Evolutionary conservation across 2,797 vertebrate genomes (phyloP), one percentile per base, ranked within the genome.

Genomic region (Tokudaia tokunoshimensis): DNA sequence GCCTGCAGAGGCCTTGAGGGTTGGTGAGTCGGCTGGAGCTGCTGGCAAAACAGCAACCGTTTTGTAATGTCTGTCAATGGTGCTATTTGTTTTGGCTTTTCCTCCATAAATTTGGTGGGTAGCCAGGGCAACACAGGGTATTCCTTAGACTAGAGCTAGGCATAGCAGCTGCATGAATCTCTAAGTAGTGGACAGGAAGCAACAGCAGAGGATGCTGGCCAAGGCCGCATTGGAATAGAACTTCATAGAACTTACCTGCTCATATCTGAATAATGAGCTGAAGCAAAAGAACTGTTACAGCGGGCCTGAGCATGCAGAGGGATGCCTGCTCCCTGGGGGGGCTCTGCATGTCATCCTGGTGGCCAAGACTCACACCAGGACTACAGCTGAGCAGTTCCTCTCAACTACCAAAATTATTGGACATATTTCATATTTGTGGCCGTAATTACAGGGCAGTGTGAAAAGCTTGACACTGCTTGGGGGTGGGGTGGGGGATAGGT

Each of bases 21-120:
- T 57, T 94, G 95, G 59, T 13, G 12, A 96, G 79, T 85, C 26
- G 8, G 57, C 82, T 74, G 76, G 57, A 96, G 90, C 5, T 78
- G 92, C 85, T 88, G 96, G 94, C 95, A 96, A 17, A 22, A 37
- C 67, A 91, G 88, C 94, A 93, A 67, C 7, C 76, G 47, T 94
- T 96, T 91, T 94, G 89, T 87, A 92, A 97, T n/a, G 88, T 84
- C 50, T 57, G 82, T 92, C 94, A 93, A 31, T 88, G 74, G 94
- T 79, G 52, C 94, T 97, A 44, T 97, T 97, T 97, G 78, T 96
- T 95, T 98, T 97, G 91, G 95, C 96, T 55, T 92, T 96, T 97
- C 84, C 91, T 88, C 83, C 34, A n/a, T 67, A 95, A 93, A 88
- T 95, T 52, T 97, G 83, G 86, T 95, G 81, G 72, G 50, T 20